phyloP scores from a whole-genome alignment of 2,113 vertebrate species.

The Trochalopteron elliotii region DNA sequence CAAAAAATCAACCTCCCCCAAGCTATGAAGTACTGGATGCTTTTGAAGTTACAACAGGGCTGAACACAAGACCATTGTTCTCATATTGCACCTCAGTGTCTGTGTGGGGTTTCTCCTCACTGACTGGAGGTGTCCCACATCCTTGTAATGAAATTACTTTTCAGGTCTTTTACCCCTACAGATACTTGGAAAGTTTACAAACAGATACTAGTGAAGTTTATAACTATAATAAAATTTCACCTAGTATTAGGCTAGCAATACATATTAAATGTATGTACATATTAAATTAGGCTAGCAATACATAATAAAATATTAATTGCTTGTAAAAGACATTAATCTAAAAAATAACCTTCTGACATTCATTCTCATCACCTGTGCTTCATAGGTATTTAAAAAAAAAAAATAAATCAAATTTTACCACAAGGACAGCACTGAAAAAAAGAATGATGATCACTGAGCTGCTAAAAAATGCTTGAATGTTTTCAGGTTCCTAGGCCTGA shows the following conservation, averaged over 20 bases:
- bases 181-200: neutral
- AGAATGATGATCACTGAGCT: neutral
- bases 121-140: neutral
- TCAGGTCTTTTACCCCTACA: neutral
- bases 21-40: neutral
- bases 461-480: neutral
- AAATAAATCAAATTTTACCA: neutral
- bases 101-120: neutral
- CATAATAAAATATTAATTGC: neutral
- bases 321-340: neutral
- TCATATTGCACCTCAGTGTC: neutral
- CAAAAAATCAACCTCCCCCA: neutral
- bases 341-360: neutral
- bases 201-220: neutral
- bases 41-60: neutral
- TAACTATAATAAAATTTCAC: neutral
- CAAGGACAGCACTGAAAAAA: neutral
- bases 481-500: neutral
- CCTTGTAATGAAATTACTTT: neutral
- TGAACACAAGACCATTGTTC: neutral
- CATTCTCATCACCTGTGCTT: neutral
- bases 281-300: neutral
- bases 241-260: neutral
- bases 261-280: too few species aligned
- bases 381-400: rapidly evolving